Percentiles rank a stretch among this genome's conserved stretches.
Evolutionary conservation across 2,113 vertebrate genomes (phyloP).

Genomic region (Actenoides hombroni): DNA sequence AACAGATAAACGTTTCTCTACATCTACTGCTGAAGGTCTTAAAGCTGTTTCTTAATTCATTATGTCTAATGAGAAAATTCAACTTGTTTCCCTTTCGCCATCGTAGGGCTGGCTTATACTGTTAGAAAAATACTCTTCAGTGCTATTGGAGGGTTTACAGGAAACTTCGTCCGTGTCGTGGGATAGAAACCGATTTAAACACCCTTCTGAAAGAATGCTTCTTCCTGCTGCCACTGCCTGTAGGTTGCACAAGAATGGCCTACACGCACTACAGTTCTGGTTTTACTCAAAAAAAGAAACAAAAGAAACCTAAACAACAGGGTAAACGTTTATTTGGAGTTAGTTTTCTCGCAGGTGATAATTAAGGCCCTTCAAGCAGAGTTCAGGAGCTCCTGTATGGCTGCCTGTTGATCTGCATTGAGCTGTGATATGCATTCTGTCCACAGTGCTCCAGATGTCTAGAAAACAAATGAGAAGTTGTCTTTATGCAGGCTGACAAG

Average conservation of each 20-base stretch:
- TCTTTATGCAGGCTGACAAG: neutral
- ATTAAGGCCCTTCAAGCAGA: conserved; percentile 85
- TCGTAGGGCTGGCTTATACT: conserved; percentile 62
- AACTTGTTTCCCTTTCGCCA: conserved; percentile 69
- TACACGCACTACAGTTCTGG: conserved; percentile 76
- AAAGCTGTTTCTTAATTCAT: conserved; percentile 70
- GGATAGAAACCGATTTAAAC: conserved; percentile 54
- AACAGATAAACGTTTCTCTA: conserved; percentile 67
- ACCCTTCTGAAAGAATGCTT: conserved; percentile 53
- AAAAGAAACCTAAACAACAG: conserved; percentile 85
- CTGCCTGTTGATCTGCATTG: conserved; percentile 92
- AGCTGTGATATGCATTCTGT: conserved; percentile 92
- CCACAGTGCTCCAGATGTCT: conserved; percentile 95
- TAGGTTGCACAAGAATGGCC: conserved; percentile 72
- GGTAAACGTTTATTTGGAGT: conserved; percentile 85
- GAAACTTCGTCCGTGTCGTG: conserved; percentile 54
- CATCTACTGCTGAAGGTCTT: conserved; percentile 67
- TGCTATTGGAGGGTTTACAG: conserved; percentile 70
- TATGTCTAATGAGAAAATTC: conserved; percentile 70
- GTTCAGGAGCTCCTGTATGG: conserved; percentile 95
- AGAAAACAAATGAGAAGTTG: neutral
- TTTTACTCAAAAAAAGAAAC: conserved; percentile 81
- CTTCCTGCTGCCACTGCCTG: conserved; percentile 60
- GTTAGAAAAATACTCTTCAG: conserved; percentile 83
- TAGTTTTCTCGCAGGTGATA: conserved; percentile 76